phyloP scores from a whole-genome alignment of 1,140 invertebrate species.

The Atta cephalotes region DNA sequence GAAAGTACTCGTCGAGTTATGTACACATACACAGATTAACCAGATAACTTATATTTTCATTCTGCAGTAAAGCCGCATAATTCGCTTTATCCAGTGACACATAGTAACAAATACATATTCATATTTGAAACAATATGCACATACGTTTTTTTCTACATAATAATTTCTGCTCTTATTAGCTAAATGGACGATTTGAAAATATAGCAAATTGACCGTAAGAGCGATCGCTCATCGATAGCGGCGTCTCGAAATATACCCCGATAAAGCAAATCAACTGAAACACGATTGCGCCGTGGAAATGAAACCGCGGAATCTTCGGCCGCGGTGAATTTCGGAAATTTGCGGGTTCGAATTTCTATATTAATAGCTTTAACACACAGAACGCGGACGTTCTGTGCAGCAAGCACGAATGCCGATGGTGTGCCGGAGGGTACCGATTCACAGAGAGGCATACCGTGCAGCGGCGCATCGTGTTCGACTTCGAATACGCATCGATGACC shows the following conservation, averaged over 20 bases:
- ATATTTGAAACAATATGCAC: neutral
- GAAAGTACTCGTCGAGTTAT: conserved; percentile 5
- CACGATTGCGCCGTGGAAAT: conserved; percentile 49
- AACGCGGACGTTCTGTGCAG: conserved; percentile 14
- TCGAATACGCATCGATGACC: conserved; percentile 66
- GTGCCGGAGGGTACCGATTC: conserved; percentile 27
- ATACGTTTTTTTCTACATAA: neutral
- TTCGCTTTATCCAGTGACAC: conserved; percentile 4
- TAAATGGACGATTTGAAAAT: neutral
- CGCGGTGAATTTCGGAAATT: conserved; percentile 56
- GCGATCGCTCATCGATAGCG: conserved; percentile 9
- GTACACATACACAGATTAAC: conserved; percentile 12
- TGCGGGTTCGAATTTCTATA: conserved; percentile 49
- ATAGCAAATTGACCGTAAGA: conserved; percentile 24
- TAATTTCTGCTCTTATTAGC: neutral
- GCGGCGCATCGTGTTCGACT: conserved; percentile 59
- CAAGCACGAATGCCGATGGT: conserved; percentile 41
- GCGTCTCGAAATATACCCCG: neutral
- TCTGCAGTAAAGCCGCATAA: conserved; percentile 20
- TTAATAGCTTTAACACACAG: conserved; percentile 55
- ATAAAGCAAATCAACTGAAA: conserved; percentile 24
- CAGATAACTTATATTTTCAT: conserved; percentile 40
- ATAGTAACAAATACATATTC: conserved; percentile 1
- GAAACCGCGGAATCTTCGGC: conserved; percentile 60
- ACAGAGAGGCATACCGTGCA: conserved; percentile 41